Evolutionary conservation across 2,888 invertebrate genomes (phyloP).

Genomic region (Pachymerium ferrugineum): DNA sequence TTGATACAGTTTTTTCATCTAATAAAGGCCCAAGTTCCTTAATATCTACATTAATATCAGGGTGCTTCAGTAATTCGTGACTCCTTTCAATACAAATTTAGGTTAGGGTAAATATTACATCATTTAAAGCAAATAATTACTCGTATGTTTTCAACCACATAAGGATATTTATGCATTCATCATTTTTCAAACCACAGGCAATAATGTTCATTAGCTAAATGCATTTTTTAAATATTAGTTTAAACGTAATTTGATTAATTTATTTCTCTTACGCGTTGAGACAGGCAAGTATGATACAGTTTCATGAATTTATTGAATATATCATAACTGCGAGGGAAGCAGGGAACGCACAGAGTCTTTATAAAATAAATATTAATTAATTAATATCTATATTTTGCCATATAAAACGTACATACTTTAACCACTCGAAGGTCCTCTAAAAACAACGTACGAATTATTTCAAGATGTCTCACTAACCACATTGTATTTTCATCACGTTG

Average conservation of each 20-base stretch:
- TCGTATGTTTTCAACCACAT: slow-evolving; percentile 89
- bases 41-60: slow-evolving; percentile 67
- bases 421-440: slow-evolving; percentile 86
- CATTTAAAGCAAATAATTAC: slow-evolving; percentile 41
- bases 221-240: not conserved
- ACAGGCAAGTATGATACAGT: slow-evolving; percentile 86
- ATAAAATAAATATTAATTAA: too few relatives aligned
- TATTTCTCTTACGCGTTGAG: slow-evolving; percentile 43
- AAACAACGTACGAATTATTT: slow-evolving; percentile 77
- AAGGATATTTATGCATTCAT: slow-evolving; percentile 90
- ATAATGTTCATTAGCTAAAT: slow-evolving; percentile 74
- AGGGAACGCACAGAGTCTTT: slow-evolving; percentile 77
- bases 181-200: slow-evolving; percentile 82
- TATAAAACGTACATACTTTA: slow-evolving; percentile 52
- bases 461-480: slow-evolving; percentile 92
- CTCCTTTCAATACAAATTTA: slow-evolving; percentile 51
- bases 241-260: not conserved
- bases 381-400: not conserved
- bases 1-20: slow-evolving; percentile 64
- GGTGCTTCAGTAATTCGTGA: slow-evolving; percentile 77
- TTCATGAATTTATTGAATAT: slow-evolving; percentile 84
- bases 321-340: slow-evolving; percentile 91
- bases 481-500: slow-evolving; percentile 84
- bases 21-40: slow-evolving; percentile 67
- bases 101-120: not conserved